These are phyloP conservation scores for Megaceryle alcyon DNA, from an alignment of 2,797 vertebrate genomes.

Conservation along the genomic window DNA sequence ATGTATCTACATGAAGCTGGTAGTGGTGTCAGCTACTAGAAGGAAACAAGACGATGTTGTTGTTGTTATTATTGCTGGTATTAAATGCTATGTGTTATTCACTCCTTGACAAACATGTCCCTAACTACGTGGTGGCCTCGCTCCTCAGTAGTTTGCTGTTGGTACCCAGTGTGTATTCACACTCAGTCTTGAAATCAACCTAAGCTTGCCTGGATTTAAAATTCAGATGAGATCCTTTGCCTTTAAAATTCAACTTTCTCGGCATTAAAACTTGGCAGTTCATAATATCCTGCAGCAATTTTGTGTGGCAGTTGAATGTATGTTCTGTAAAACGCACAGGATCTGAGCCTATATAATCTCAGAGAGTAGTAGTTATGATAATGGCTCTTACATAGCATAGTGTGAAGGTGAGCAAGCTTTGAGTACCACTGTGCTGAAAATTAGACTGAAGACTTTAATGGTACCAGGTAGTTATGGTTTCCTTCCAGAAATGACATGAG, in stretches of 20 bases:
- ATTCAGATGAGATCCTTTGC: background rate
- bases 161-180: background rate
- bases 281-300: background rate
- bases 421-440: background rate
- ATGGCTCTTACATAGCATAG: fast-evolving
- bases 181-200: background rate
- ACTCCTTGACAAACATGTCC: background rate
- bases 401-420: background rate
- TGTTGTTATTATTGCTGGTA: background rate
- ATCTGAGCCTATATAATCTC: background rate
- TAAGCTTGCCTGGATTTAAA: background rate
- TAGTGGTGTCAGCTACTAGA: background rate
- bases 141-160: background rate
- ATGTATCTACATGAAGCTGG: background rate
- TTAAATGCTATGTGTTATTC: background rate
- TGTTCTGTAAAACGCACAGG: background rate
- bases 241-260: background rate
- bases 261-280: background rate
- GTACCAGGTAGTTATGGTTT: background rate
- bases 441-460: background rate
- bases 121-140: fast-evolving
- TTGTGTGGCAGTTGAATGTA: background rate
- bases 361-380: background rate
- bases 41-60: background rate
- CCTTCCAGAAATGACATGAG: background rate